A percentile compares a stretch with the other conserved stretches of the same genome.
Evolutionary conservation across 2,113 vertebrate species (phyloP).

Genomic region (Fregata magnificens): DNA sequence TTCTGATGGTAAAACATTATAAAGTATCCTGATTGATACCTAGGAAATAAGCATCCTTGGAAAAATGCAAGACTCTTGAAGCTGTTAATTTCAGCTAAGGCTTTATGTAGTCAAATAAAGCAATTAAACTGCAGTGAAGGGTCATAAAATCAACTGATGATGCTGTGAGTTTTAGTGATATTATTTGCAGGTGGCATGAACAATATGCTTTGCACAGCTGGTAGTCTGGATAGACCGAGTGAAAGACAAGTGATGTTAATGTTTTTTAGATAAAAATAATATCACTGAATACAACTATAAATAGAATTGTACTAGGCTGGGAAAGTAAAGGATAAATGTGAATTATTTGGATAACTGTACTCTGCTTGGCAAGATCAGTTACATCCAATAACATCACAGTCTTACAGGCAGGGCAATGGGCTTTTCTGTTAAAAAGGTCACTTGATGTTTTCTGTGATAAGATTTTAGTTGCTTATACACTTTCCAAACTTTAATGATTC

Average conservation of each 20-base stretch:
- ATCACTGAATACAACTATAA: neutral
- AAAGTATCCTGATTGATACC: neutral
- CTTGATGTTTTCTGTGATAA: neutral
- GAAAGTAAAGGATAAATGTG: neutral
- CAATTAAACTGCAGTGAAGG: neutral
- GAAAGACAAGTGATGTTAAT: neutral
- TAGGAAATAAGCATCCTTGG: neutral
- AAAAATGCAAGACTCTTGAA: neutral
- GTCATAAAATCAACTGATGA: neutral
- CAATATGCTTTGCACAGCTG: neutral
- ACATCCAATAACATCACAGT: neutral
- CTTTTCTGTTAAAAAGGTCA: neutral
- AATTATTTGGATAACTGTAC: neutral
- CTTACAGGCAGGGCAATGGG: neutral
- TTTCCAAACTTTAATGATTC: neutral
- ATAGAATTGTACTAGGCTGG: neutral
- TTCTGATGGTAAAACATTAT: neutral
- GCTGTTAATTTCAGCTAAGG: neutral
- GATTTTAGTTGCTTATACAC: neutral
- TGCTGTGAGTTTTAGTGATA: neutral
- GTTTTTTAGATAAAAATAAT: neutral
- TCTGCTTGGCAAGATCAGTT: neutral
- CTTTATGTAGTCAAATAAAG: constrained; percentile 21
- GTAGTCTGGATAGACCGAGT: neutral
- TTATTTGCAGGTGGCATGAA: neutral